Conservation (phyloP, 2,888 invertebrate genomes). For the Barypeithes pellucidus region DNA sequence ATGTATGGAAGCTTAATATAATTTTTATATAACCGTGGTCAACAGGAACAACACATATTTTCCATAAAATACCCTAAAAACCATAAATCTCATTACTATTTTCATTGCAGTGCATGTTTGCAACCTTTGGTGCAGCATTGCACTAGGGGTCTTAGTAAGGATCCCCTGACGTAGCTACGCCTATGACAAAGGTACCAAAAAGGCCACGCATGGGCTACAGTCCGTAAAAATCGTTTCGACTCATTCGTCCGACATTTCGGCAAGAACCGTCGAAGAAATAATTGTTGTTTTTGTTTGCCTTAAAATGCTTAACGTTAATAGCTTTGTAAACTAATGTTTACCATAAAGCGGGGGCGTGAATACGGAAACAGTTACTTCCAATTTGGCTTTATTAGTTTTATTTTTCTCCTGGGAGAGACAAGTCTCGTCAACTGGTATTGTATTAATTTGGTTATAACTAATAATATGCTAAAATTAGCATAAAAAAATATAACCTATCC, state of each 20-base stretch:
- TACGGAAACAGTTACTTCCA: conserved; percentile 18
- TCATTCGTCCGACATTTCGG: conserved; percentile 25
- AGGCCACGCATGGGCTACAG: conserved; percentile 33
- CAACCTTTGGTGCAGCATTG: no score
- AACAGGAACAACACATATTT: no score
- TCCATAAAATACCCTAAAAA: no score
- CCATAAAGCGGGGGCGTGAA: conserved; percentile 26
- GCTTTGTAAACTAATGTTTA: conserved; percentile 33
- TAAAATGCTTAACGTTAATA: conserved; percentile 19
- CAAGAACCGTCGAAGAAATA: conserved; percentile 17
- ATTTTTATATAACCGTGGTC: no score
- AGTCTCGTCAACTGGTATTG: neutral
- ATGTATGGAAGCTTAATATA: no score
- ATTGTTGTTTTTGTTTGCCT: conserved; percentile 28
- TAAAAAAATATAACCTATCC: neutral
- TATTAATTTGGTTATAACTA: neutral
- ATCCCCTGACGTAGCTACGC: neutral
- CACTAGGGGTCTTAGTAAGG: no score
- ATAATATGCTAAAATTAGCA: neutral
- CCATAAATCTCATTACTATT: no score
- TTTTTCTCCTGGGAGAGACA: conserved; percentile 1
- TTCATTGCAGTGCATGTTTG: no score
- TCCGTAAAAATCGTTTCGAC: conserved; percentile 39
- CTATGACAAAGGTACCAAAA: conserved; percentile 17
- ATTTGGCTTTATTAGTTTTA: conserved; percentile 11